phyloP scores from a whole-genome alignment of 2,113 vertebrate species.

The Protobothrops mucrosquamatus region DNA sequence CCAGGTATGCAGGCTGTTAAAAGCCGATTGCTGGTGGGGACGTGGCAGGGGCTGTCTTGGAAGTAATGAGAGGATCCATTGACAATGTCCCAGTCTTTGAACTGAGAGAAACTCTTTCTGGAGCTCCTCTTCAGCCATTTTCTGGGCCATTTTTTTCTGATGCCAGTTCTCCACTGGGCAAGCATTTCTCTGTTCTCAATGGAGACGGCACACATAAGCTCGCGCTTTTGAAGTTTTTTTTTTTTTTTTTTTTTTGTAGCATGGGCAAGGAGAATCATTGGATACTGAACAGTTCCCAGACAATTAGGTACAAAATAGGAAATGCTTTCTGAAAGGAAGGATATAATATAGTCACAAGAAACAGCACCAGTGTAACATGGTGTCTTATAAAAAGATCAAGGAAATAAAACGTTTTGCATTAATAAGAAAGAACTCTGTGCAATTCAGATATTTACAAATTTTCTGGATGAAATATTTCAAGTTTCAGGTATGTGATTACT shows the following conservation, averaged over 20 bases:
- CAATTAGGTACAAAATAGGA: not conserved
- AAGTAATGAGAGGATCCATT: slow-evolving; percentile 17
- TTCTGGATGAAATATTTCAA: not conserved
- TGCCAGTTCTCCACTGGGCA: not conserved
- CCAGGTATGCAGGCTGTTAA: slow-evolving; percentile 28
- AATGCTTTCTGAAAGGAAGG: not conserved
- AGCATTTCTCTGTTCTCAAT: not conserved
- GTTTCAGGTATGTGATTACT: not conserved
- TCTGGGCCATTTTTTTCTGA: not conserved
- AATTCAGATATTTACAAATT: not conserved
- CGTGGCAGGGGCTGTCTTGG: slow-evolving; percentile 9
- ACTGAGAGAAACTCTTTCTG: slow-evolving; percentile 13
- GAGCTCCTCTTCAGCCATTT: not conserved
- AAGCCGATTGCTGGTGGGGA: slow-evolving; percentile 15
- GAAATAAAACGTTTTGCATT: not conserved
- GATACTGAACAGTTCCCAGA: not conserved
- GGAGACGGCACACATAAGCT: not conserved
- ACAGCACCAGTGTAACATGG: not conserved
- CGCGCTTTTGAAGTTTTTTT: not conserved
- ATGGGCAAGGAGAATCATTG: not conserved
- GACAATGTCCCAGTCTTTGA: slow-evolving; percentile 23
- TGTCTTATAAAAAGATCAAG: not conserved
- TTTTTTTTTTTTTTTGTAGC: not conserved
- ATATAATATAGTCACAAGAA: not conserved
- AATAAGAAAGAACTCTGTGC: not conserved